Percentiles rank a stretch among this genome's conserved stretches.
These are phyloP conservation scores for Oasisia sp. DNA, from an alignment of 2,888 invertebrate species.

Conservation along the genomic window DNA sequence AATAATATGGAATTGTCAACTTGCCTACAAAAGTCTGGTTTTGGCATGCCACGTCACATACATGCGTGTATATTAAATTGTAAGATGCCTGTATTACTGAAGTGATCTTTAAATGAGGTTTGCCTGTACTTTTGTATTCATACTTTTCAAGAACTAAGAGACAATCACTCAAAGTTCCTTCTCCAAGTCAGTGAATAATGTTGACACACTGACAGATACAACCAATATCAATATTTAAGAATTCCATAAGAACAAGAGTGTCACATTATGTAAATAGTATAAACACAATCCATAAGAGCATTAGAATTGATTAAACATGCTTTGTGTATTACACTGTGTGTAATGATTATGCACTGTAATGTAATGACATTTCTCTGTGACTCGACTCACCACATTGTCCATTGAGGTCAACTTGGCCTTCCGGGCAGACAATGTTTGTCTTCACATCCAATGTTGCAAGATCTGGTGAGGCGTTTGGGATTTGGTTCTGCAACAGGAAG, in stretches of 20 bases:
- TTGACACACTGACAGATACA: neutral
- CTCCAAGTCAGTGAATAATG: neutral
- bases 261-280: neutral
- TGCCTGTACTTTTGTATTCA: no score
- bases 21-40: no score
- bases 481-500: neutral
- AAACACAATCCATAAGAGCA: neutral
- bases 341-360: no score
- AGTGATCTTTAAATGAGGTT: no score
- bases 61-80: no score
- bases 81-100: no score
- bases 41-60: no score
- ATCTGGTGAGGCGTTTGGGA: neutral
- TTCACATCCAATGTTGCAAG: neutral
- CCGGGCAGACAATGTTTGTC: neutral
- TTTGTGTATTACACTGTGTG: no score
- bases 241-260: neutral
- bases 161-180: neutral
- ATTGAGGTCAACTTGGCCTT: neutral
- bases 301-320: no score
- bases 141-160: neutral
- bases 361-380: neutral
- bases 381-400: slow-evolving; percentile 9
- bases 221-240: neutral
- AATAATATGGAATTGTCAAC: no score